Evolutionary conservation across 2,113 vertebrate genomes (phyloP).

Genomic region (Leptobrachium leishanense): DNA sequence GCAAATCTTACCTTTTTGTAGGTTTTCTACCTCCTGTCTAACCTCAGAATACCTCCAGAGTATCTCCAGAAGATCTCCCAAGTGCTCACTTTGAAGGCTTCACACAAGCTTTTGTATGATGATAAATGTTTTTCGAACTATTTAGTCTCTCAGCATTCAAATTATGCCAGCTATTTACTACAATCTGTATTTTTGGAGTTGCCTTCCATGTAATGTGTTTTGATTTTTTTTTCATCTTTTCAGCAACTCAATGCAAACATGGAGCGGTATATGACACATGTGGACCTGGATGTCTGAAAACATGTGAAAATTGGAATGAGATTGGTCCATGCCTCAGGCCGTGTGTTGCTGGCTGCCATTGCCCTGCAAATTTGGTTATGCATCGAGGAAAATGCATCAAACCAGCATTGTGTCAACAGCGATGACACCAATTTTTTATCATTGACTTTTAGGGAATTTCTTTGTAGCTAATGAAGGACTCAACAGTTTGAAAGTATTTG

Average conservation of each 20-base stretch:
- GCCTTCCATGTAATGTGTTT: too few species aligned
- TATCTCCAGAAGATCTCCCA: too few species aligned
- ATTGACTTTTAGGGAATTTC: constrained; percentile 52
- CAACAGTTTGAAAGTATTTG: constrained; percentile 50
- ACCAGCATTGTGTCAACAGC: constrained; percentile 89
- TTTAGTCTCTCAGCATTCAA: too few species aligned
- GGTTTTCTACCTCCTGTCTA: too few species aligned
- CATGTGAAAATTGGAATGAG: constrained; percentile 97
- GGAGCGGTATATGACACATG: constrained; percentile 95
- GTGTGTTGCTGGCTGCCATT: constrained; percentile 94
- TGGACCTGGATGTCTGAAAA: constrained; percentile 91
- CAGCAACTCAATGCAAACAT: constrained; percentile 90
- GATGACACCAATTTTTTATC: constrained; percentile 72
- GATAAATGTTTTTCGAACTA: too few species aligned
- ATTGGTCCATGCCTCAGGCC: constrained; percentile 87
- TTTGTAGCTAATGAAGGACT: constrained; percentile 61
- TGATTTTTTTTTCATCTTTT: constrained; percentile 47
- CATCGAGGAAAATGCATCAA: constrained; percentile 92
- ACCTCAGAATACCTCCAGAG: too few species aligned
- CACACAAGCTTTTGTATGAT: too few species aligned
- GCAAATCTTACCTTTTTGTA: too few species aligned
- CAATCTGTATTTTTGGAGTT: background rate
- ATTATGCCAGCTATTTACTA: background rate
- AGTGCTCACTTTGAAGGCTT: too few species aligned
- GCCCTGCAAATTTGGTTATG: constrained; percentile 88